These are phyloP conservation scores for Vanessa atalanta DNA, from an alignment of 1,140 invertebrate species.

Conservation along the genomic window DNA sequence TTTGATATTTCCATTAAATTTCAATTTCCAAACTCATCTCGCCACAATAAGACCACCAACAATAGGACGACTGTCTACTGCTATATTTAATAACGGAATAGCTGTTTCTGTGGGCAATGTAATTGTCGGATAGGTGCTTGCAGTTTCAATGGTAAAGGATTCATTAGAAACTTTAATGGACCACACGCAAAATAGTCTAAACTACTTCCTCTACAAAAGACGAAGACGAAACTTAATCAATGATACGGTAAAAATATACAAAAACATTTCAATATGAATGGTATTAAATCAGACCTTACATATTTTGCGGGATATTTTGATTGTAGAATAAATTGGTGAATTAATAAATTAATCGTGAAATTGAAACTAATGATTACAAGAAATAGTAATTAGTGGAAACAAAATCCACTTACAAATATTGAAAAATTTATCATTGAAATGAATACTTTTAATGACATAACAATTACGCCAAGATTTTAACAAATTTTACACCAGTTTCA, in stretches of 20 bases:
- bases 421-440: neutral
- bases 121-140: constrained; percentile 10
- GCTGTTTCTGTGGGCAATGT: constrained; percentile 22
- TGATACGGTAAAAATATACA: neutral
- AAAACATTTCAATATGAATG: no score
- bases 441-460: neutral
- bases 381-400: no score
- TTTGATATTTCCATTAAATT: constrained; percentile 78
- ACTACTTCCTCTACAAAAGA: neutral
- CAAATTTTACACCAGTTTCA: constrained; percentile 58
- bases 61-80: constrained; percentile 49
- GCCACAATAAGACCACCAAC: constrained; percentile 54
- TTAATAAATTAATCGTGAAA: no score
- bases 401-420: neutral
- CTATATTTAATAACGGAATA: constrained; percentile 23
- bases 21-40: constrained; percentile 75
- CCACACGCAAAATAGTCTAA: constrained; percentile 13
- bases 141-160: constrained; percentile 14
- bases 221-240: neutral
- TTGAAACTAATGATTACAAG: no score
- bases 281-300: no score
- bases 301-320: no score
- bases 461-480: constrained; percentile 20
- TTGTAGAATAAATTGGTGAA: no score
- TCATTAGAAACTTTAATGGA: constrained; percentile 17